phyloP scores from a whole-genome alignment of 2,113 vertebrate species.

The Takifugu bimaculatus region DNA sequence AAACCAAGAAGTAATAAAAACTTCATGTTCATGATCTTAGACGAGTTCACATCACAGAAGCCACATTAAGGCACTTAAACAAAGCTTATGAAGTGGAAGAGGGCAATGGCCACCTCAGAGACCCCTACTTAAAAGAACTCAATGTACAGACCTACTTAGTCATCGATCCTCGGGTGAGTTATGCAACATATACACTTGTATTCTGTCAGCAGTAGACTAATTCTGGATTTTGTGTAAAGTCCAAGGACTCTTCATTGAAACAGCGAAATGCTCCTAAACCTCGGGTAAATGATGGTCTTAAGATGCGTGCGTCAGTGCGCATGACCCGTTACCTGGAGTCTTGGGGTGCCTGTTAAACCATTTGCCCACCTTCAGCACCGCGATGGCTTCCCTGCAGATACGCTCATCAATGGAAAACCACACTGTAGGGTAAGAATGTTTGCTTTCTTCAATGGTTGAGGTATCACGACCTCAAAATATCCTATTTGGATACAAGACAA shows the following conservation, averaged over 20 bases:
- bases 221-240: constrained; percentile 63
- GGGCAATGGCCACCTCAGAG: constrained; percentile 86
- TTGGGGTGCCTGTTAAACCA: constrained; percentile 93
- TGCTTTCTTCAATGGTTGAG: neutral
- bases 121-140: constrained; percentile 89
- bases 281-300: constrained; percentile 84
- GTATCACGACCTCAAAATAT: neutral
- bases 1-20: neutral
- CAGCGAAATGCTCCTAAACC: constrained; percentile 76
- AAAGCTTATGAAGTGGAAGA: constrained; percentile 96
- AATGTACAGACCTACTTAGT: constrained; percentile 89
- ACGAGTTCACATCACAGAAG: constrained; percentile 96
- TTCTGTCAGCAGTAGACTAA: no score
- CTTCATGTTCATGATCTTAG: constrained; percentile 54
- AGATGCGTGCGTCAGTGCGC: constrained; percentile 92
- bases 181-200: neutral
- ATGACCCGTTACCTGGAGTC: constrained; percentile 97
- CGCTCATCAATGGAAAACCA: constrained; percentile 73
- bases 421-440: constrained; percentile 74
- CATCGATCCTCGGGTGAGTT: constrained; percentile 87
- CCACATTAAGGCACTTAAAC: constrained; percentile 91
- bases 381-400: constrained; percentile 81
- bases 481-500: neutral
- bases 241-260: constrained; percentile 76
- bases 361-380: constrained; percentile 92